Base-by-base conservation (phyloP, 2,113 vertebrate genomes). In the Lanius collurio region DNA sequence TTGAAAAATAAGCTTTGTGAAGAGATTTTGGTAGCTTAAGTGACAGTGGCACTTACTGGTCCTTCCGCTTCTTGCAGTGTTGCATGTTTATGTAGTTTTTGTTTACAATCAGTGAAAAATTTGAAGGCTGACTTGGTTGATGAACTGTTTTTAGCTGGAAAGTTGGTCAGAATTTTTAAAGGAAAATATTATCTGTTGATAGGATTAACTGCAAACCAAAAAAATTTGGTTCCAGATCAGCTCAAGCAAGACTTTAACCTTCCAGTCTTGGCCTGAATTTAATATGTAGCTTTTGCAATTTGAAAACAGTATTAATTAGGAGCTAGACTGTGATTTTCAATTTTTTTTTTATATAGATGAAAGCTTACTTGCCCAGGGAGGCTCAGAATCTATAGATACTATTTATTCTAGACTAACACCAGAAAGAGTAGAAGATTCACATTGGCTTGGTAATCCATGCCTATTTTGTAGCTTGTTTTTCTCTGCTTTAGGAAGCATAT, bases 251-350 rank as follows among this genome's bases (percentile, higher is more conserved):
- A 88, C 23, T 95, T 90, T 62, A 70, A 35, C 93, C 24, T 95
- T 86, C 39, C 37, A 67, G 52, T 83, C 62, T 77, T 86, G 56
- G 16, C 56, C 64, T 46, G 50, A 70, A 78, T 74, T 93, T 93
- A 88, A 44, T 52, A 64, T 15, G 28, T 88, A 81, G 42, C 39
- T 92, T 70, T 83, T 91, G 49, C 28, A 64, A 15, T 89, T 86
- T 76, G 64, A 62, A 82, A 60, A 49, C 86, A 93, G 82, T 94
- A 77, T 95, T 95, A 64, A 91, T 49, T 83, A 80, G 62, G 47
- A 84, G 41, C 56, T 92, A 87, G 71, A 86, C 49, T 81, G 39
- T 87, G 44, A 52, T 63, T 57, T 46, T 19, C 1, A 19, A 10
- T 33, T 64, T 50, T 53, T 53, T 31, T 42, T 11, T 22, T 7